Conservation (phyloP, 30 jellyfish, hydroid and myxozoan species). For the Aurelia sp. region DNA sequence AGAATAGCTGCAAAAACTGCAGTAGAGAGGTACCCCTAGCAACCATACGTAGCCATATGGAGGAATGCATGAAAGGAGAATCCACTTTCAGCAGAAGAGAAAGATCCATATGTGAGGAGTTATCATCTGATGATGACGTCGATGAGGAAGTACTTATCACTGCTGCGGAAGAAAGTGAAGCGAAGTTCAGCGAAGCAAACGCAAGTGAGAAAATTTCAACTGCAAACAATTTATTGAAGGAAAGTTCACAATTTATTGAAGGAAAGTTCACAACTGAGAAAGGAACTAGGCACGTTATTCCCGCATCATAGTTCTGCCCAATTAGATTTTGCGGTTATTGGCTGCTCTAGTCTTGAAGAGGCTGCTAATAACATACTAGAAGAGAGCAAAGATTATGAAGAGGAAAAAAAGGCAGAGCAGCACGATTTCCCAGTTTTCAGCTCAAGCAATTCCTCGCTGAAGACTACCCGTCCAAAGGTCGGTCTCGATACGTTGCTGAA, state of each 20-base stretch:
- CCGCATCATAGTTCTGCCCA: slow-evolving; percentile 2
- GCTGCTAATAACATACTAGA: slow-evolving; percentile 21
- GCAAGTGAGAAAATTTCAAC: neutral
- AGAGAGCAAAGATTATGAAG: no score
- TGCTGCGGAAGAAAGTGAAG: no score
- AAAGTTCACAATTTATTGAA: no score
- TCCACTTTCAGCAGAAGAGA: neutral
- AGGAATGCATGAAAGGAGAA: slow-evolving; percentile 13
- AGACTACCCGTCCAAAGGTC: neutral
- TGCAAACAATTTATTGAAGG: neutral
- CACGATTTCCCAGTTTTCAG: neutral
- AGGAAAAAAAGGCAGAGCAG: neutral
- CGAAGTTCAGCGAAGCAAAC: neutral
- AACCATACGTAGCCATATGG: slow-evolving; percentile 12
- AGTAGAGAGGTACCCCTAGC: slow-evolving; percentile 21
- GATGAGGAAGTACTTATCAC: neutral
- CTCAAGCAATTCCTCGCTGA: neutral
- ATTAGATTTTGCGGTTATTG: slow-evolving; percentile 16
- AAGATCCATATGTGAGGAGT: neutral
- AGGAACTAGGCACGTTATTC: slow-evolving; percentile 6
- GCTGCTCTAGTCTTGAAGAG: slow-evolving; percentile 26
- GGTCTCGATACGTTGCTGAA: slow-evolving; percentile 27
- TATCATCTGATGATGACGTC: slow-evolving; percentile 7
- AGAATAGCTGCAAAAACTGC: slow-evolving; percentile 27
- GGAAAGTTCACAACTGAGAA: no score